A percentile compares a stretch with the other conserved stretches of the same genome.
phyloP scores from a whole-genome alignment of 2,888 invertebrate species.

The Torymus texanus region DNA sequence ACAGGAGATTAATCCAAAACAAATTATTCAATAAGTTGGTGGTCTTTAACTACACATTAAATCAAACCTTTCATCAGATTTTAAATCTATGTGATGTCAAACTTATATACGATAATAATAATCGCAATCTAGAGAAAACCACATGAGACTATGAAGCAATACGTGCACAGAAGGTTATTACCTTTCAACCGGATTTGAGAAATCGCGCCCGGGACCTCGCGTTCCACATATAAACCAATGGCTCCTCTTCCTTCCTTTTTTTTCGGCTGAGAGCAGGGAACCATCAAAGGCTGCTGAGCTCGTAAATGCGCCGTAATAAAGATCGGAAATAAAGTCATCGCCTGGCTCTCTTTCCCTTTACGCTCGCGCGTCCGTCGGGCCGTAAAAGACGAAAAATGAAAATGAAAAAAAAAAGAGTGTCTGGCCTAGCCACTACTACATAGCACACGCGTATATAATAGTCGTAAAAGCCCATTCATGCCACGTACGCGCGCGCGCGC shows the following conservation, averaged over 20 bases:
- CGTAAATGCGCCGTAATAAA: slow-evolving; percentile 69
- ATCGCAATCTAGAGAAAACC: slow-evolving; percentile 28
- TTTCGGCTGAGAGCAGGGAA: slow-evolving; percentile 11
- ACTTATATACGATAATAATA: slow-evolving; percentile 1
- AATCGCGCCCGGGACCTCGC: slow-evolving; percentile 21
- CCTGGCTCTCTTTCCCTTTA: neutral
- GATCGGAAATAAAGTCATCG: slow-evolving; percentile 69
- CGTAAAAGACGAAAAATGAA: slow-evolving; percentile 65
- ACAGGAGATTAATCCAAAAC: no score
- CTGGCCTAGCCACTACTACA: slow-evolving; percentile 1
- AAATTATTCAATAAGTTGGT: no score
- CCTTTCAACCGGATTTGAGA: slow-evolving; percentile 29
- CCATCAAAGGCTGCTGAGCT: slow-evolving; percentile 43
- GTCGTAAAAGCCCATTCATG: slow-evolving; percentile 72
- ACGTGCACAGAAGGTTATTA: no score
- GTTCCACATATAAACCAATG: slow-evolving; percentile 27
- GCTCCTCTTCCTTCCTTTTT: neutral
- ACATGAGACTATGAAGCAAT: neutral
- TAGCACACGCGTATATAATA: slow-evolving; percentile 3
- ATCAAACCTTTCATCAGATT: no score
- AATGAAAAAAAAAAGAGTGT: slow-evolving; percentile 26
- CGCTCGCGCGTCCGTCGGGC: slow-evolving; percentile 32
- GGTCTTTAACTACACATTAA: no score
- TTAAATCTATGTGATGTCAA: neutral
- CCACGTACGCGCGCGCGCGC: slow-evolving; percentile 29